These are phyloP conservation scores for Zelostemma sp. DNA, from an alignment of 1,140 invertebrate genomes.

Conservation along the genomic window DNA sequence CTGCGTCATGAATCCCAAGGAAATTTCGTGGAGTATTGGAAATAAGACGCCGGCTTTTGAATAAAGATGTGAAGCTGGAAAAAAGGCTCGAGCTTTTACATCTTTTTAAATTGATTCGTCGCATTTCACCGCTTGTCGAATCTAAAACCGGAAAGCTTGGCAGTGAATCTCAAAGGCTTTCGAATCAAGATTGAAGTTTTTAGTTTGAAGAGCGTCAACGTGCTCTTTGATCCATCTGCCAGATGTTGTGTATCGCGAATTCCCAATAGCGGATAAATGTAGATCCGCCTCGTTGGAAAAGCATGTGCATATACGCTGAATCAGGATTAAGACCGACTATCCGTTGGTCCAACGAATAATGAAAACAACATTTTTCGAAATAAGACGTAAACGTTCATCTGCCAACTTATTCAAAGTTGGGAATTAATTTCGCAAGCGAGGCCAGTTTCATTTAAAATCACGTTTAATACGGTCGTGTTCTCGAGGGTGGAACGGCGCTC, in stretches of 20 bases:
- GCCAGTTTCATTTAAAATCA: slow-evolving; percentile 47
- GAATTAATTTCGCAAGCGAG: slow-evolving; percentile 37
- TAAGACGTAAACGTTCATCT: not conserved
- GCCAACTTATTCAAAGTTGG: not conserved
- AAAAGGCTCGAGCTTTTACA: slow-evolving; percentile 15
- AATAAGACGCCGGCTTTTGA: slow-evolving; percentile 6
- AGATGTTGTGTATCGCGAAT: slow-evolving; percentile 35
- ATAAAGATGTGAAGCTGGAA: slow-evolving; percentile 15
- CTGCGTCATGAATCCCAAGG: not conserved
- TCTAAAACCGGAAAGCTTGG: slow-evolving; percentile 31
- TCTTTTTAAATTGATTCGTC: slow-evolving; percentile 35
- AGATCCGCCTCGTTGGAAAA: slow-evolving; percentile 27
- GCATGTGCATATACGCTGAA: slow-evolving; percentile 4
- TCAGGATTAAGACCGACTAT: slow-evolving; percentile 10
- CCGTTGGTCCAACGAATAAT: not conserved
- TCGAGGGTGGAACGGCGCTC: slow-evolving; percentile 23
- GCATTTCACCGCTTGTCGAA: slow-evolving; percentile 20
- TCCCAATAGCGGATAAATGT: slow-evolving; percentile 24
- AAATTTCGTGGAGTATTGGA: slow-evolving; percentile 1
- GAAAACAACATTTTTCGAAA: not conserved
- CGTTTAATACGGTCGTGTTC: slow-evolving; percentile 33
- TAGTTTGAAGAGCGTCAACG: slow-evolving; percentile 21
- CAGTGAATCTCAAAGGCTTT: slow-evolving; percentile 34
- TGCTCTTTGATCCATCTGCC: slow-evolving; percentile 40
- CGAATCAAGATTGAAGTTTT: slow-evolving; percentile 42